Percentiles rank a stretch among this genome's conserved stretches.
Evolutionary conservation across 92 coral and sea anemone species (phyloP).

Genomic region (Phenganax marumi): DNA sequence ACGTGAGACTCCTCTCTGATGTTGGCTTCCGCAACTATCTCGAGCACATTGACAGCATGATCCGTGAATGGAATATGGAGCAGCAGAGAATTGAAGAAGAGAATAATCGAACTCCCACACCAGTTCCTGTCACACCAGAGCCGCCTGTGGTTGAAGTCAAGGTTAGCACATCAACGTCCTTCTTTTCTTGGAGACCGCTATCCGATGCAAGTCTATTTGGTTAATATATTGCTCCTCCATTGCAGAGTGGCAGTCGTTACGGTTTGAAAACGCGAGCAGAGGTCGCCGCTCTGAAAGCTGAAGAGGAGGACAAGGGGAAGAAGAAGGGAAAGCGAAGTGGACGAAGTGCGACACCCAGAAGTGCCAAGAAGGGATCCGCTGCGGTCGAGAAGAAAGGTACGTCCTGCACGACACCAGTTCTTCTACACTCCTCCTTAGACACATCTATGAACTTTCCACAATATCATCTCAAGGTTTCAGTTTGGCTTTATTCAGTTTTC

Average conservation of each 20-base stretch:
- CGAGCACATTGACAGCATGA: slow-evolving; percentile 63
- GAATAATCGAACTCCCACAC: slow-evolving; percentile 87
- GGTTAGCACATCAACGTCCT: slow-evolving; percentile 2
- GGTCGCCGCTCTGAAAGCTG: slow-evolving; percentile 84
- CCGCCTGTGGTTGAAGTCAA: slow-evolving; percentile 73
- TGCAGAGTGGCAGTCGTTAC: slow-evolving; percentile 72
- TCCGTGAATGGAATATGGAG: slow-evolving; percentile 1
- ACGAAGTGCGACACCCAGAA: slow-evolving; percentile 58
- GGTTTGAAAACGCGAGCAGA: slow-evolving; percentile 90
- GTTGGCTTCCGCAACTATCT: slow-evolving; percentile 99
- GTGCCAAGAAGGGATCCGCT: slow-evolving; percentile 72
- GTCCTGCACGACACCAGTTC: neutral
- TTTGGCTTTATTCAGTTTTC: neutral
- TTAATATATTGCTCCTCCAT: neutral
- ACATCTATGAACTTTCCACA: neutral
- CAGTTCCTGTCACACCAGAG: slow-evolving; percentile 81
- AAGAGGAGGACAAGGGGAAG: slow-evolving; percentile 80
- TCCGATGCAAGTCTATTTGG: neutral
- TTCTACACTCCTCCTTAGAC: neutral
- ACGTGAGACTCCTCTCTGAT: slow-evolving; percentile 84
- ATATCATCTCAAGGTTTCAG: neutral
- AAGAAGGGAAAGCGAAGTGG: slow-evolving; percentile 86
- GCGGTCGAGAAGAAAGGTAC: slow-evolving; percentile 63
- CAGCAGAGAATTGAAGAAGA: slow-evolving; percentile 69
- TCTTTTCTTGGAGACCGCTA: neutral